A percentile compares a stretch with the other conserved stretches of the same genome.
Conservation (phyloP, 2,113 vertebrate genomes). For the Octodon degus region DNA sequence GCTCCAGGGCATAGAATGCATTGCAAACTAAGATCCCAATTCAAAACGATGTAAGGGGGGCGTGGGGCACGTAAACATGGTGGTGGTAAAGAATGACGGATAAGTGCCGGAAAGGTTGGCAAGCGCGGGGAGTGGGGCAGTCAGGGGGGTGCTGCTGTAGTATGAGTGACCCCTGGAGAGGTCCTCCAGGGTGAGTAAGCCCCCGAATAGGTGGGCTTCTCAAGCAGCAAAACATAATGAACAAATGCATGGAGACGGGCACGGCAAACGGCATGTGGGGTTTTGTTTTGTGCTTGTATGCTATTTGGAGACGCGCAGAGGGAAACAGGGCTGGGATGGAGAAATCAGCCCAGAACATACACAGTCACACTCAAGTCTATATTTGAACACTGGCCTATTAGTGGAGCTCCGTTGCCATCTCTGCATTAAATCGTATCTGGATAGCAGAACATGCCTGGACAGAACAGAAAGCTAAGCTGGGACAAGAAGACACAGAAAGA, state of each 20-base stretch:
- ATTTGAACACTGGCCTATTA: not conserved
- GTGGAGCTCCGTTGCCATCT: not conserved
- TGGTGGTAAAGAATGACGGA: not conserved
- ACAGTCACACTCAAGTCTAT: not conserved
- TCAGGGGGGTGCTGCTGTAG: not conserved
- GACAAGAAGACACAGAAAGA: not conserved
- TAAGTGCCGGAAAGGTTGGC: not conserved
- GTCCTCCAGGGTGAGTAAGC: not conserved
- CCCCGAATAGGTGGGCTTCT: not conserved
- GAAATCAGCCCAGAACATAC: not conserved
- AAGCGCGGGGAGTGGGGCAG: fast-evolving
- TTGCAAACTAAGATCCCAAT: not conserved
- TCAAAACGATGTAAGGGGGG: not conserved
- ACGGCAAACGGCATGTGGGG: not conserved
- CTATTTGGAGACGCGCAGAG: not conserved
- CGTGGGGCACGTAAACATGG: not conserved
- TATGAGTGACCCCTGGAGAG: not conserved
- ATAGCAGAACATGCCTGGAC: not conserved
- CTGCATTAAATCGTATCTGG: not conserved
- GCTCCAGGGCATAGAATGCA: not conserved
- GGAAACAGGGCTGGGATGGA: not conserved
- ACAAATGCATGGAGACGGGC: not conserved
- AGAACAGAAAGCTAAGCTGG: not conserved
- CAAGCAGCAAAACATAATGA: not conserved
- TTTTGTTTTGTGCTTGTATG: not conserved